phyloP scores from a whole-genome alignment of 2,888 invertebrate species.

The Zele albiditarsus region DNA sequence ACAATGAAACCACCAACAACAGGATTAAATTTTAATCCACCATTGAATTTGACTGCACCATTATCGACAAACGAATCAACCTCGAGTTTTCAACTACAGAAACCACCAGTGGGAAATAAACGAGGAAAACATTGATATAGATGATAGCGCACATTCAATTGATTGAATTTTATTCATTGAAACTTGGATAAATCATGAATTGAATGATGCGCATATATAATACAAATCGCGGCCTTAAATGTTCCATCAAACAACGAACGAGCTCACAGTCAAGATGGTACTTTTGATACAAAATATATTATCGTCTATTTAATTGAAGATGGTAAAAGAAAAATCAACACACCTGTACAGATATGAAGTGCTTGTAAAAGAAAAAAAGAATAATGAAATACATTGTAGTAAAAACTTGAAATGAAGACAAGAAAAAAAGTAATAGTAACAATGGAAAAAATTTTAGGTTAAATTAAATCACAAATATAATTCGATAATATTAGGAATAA shows the following conservation, averaged over 20 bases:
- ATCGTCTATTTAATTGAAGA: not conserved
- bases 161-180: constrained; percentile 6
- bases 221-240: not conserved
- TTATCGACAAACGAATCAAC: constrained; percentile 62
- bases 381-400: not conserved
- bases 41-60: constrained; percentile 67
- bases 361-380: not conserved
- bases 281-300: not conserved
- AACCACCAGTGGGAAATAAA: constrained; percentile 81
- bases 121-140: constrained; percentile 79
- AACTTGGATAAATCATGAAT: constrained; percentile 20
- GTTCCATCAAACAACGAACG: not conserved
- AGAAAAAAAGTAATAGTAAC: not conserved
- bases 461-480: not conserved
- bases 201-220: constrained; percentile 12
- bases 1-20: constrained; percentile 69
- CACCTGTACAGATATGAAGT: not conserved
- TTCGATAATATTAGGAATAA: not conserved
- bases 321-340: not conserved
- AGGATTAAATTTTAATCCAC: constrained; percentile 68
- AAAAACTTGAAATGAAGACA: not conserved
- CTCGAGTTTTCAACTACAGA: constrained; percentile 80
- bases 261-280: not conserved
- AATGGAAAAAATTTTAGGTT: no score
- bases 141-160: constrained; percentile 40